Evolutionary conservation across 2,113 vertebrate genomes (phyloP).

Genomic region (Phodopus roborovskii): DNA sequence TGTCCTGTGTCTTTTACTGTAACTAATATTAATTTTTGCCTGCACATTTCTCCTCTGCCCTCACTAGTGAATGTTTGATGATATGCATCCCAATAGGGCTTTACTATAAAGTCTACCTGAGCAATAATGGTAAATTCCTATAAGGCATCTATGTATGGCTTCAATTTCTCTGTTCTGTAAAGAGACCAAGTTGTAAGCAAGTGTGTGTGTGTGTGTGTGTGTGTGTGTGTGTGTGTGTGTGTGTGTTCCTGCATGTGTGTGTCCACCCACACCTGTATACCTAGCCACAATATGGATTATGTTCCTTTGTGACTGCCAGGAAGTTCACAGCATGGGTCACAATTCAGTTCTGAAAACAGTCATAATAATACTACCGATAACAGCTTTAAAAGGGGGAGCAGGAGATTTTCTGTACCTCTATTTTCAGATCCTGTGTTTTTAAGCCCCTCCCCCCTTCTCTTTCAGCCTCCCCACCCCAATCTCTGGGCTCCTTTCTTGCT

Average conservation of each 20-base stretch:
- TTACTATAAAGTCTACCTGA: background rate
- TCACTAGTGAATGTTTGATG: background rate
- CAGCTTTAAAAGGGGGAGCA: background rate
- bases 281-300: background rate
- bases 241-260: background rate
- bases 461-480: background rate
- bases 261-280: too few species aligned
- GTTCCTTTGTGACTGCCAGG: background rate
- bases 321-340: background rate
- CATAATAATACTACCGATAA: background rate
- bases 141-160: background rate
- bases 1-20: background rate
- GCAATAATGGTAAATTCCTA: background rate
- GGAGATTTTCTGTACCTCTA: background rate
- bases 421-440: background rate
- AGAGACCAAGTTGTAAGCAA: background rate
- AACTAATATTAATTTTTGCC: background rate
- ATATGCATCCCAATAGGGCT: background rate
- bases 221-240: accelerated
- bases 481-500: background rate
- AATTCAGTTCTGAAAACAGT: slow-evolving; percentile 24
- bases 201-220: background rate
- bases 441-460: background rate
- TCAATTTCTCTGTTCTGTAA: background rate
- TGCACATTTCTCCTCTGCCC: background rate